Percentiles rank a stretch among this genome's conserved stretches.
phyloP scores from a whole-genome alignment of 2,113 vertebrate genomes.

The Ctenodactylus gundi region DNA sequence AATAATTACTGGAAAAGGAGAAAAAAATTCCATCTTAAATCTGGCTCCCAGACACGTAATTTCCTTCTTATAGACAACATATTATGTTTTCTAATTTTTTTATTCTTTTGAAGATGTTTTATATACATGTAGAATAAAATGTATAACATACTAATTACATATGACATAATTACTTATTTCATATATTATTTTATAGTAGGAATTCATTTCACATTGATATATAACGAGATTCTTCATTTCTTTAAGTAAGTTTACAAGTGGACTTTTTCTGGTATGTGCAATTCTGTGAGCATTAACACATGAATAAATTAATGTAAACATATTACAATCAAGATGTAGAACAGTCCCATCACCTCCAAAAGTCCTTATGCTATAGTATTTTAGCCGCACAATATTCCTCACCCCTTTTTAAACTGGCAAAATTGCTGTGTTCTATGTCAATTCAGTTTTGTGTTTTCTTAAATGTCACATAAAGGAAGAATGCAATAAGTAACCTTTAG shows the following conservation, averaged over 20 bases:
- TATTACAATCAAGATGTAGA: too few species aligned
- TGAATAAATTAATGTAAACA: not conserved
- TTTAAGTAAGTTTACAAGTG: not conserved
- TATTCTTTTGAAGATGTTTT: not conserved
- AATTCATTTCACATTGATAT: not conserved
- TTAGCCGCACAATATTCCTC: too few species aligned
- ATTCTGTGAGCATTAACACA: not conserved
- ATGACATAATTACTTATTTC: not conserved
- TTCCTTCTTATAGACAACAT: not conserved
- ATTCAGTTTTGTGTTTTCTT: too few species aligned
- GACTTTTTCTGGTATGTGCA: not conserved
- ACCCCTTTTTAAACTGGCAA: too few species aligned
- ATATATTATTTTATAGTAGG: not conserved
- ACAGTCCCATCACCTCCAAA: too few species aligned
- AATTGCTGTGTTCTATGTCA: too few species aligned
- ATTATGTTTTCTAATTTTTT: not conserved
- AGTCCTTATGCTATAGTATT: too few species aligned
- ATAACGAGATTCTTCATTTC: not conserved
- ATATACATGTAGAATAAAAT: not conserved
- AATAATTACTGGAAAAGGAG: not conserved
- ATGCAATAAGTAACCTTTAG: too few species aligned
- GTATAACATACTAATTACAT: not conserved
- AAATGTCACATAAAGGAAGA: too few species aligned
- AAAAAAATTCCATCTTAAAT: not conserved
- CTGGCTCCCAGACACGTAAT: not conserved